A percentile compares a stretch with the other conserved stretches of the same genome.
phyloP scores from a whole-genome alignment of 2,113 vertebrate species.

The Myanophis thanlyinensis region DNA sequence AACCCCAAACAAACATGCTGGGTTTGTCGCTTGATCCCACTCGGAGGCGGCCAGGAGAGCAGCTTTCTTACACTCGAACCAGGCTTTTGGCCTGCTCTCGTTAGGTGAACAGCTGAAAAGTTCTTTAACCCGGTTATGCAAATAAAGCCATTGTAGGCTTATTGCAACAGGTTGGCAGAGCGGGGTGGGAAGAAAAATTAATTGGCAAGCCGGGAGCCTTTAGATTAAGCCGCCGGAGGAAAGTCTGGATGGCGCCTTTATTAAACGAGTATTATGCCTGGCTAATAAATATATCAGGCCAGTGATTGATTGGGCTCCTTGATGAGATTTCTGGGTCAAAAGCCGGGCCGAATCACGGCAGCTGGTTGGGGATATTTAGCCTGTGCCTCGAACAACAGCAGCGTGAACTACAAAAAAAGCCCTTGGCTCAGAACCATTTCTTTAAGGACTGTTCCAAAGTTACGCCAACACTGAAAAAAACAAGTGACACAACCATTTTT shows the following conservation, averaged over 20 bases:
- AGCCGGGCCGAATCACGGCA: not conserved
- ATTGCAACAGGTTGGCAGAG: not conserved
- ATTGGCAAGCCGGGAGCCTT: not conserved
- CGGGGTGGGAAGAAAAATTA: not conserved
- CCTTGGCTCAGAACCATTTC: no score
- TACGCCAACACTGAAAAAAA: no score
- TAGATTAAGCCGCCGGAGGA: not conserved
- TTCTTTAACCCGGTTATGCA: not conserved
- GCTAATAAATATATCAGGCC: not conserved
- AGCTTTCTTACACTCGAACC: not conserved
- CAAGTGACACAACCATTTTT: no score
- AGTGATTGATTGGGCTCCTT: not conserved
- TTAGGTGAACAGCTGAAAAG: not conserved
- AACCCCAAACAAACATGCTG: not conserved
- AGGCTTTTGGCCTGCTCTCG: not conserved
- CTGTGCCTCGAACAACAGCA: fast-evolving
- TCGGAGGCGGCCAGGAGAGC: not conserved
- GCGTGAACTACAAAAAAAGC: no score
- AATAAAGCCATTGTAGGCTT: not conserved
- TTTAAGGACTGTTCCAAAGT: no score
- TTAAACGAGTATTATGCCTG: not conserved
- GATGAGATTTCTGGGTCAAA: not conserved
- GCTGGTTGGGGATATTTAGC: not conserved
- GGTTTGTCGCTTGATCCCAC: not conserved
- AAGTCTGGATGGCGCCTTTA: not conserved